Conservation (phyloP, 2,113 vertebrate species). For the Hiodon tergisus region DNA sequence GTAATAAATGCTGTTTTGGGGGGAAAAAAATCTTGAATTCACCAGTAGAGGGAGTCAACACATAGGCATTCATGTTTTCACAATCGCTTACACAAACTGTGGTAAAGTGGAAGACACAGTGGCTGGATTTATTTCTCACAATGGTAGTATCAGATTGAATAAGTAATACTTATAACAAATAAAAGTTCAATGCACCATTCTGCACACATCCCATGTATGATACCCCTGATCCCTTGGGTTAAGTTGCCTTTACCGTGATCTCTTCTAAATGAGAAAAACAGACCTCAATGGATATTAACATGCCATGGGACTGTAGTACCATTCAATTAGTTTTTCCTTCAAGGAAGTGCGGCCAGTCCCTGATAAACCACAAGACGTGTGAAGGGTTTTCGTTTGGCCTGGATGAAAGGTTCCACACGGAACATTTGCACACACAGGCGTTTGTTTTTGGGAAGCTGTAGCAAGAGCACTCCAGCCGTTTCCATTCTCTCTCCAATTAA, state of each 20-base stretch:
- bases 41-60: constrained; percentile 19
- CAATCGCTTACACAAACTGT: neutral
- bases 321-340: neutral
- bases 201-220: too few species aligned
- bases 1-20: neutral
- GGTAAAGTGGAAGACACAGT: neutral
- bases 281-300: too few species aligned
- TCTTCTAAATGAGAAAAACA: neutral
- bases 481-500: constrained; percentile 28
- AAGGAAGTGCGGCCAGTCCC: neutral
- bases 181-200: neutral
- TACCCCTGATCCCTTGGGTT: too few species aligned
- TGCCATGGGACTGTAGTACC: neutral
- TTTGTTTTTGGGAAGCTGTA: neutral
- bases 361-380: too few species aligned
- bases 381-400: neutral
- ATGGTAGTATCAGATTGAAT: neutral
- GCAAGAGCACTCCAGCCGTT: constrained; percentile 8
- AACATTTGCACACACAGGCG: neutral
- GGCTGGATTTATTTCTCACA: neutral
- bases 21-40: neutral
- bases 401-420: neutral
- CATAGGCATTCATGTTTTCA: constrained; percentile 9
- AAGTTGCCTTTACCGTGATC: neutral
- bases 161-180: neutral